Conservation (phyloP, 2,113 vertebrate genomes). For the sheep (Ovis aries) region ARS-UI_Ramb_v3.0 NC_056074.1:23549501-23550000, state of each 20-base stretch:
- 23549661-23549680: neutral
- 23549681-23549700: neutral
- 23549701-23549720: neutral
- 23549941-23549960: neutral
- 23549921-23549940: neutral
- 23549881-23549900: neutral
- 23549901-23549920: neutral
- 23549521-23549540: neutral
- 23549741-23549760: neutral
- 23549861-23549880: neutral
- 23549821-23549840: neutral
- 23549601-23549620: neutral
- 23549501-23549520: neutral
- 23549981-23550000: neutral
- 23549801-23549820: neutral
- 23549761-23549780: neutral
- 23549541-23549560: neutral
- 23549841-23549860: neutral
- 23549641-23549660: neutral
- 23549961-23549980: neutral
- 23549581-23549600: neutral
- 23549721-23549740: neutral
- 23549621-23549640: neutral
- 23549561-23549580: neutral
- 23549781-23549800: neutral